Evolutionary conservation across 2,888 invertebrate genomes (phyloP), one percentile per base, ranked within the genome.

Genomic region (Drosophila tripunctata): DNA sequence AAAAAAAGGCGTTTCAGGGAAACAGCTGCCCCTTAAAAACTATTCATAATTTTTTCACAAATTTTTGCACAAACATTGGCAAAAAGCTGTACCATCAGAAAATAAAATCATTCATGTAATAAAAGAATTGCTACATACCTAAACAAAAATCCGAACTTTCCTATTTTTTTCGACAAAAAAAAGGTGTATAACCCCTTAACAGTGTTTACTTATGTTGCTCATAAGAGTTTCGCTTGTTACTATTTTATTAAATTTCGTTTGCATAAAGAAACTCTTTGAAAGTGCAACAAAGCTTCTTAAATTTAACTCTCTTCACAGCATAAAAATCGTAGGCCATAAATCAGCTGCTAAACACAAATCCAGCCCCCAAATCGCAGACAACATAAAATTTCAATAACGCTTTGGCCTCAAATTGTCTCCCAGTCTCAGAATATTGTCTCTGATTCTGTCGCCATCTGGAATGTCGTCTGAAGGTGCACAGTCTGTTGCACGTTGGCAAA

Each of bases 361-460:
- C 75, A 71, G 65, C 43, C 47, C n/a, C 43, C 58, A 66, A 81
- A 85, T 84, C 82, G 76, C 76, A 81, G 87, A 87, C 83, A 82
- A 78, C 76, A 87, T 82, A 87, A 82, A 87, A 82, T 75, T 82
- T 82, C 81, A 82, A 82, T 82, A 82, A 87, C 67, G 57, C 63
- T 56, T 70, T 60, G 35, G 54, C 52, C 48, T 36, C 48, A 3
- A 27, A 15, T 22, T 48, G 35, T 35, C 63, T 30, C 48, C 22
- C 12, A 30, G 21, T 35, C 12, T 1, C 10, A 4, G 10, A 14
- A 19, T 5, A 22, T 14, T 12, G n/a, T 38, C 17, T 12, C 7
- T 30, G 17, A n/a, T 1, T 12, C 6, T 52, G 51, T 14, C 35
- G 35, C 35, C 43, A 54, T 41, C 40, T 43, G 22, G 17, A 54